phyloP scores from a whole-genome alignment of 2,113 vertebrate species.

The Crotalus horridus region DNA sequence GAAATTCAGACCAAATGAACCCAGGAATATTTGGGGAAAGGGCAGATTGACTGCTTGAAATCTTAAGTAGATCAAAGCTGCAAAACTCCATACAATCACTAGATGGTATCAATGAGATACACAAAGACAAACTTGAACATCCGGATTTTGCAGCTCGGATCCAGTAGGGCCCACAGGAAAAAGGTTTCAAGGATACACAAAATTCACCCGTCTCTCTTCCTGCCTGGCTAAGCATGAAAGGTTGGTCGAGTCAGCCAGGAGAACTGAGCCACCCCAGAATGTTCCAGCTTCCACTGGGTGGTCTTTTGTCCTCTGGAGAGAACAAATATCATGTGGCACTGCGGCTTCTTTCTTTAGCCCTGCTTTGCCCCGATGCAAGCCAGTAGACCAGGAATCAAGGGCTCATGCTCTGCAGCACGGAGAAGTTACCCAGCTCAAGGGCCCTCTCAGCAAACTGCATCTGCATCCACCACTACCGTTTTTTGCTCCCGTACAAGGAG shows the following conservation, averaged over 20 bases:
- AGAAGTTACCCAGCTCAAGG: not conserved
- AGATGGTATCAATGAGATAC: not conserved
- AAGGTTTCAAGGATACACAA: not conserved
- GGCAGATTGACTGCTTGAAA: not conserved
- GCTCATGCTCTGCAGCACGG: not conserved
- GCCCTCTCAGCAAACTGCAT: not conserved
- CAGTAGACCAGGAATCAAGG: not conserved
- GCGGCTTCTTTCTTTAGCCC: slow-evolving; percentile 20
- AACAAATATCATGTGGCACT: slow-evolving; percentile 25
- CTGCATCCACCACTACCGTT: not conserved
- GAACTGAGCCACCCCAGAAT: not conserved
- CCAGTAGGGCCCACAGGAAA: not conserved
- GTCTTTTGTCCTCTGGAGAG: not conserved
- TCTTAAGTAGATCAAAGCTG: not conserved
- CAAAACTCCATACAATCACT: not conserved
- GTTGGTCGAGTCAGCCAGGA: too few species aligned
- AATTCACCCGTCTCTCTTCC: not conserved
- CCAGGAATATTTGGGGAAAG: not conserved
- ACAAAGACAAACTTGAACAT: not conserved
- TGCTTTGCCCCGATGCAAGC: not conserved
- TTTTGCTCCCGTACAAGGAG: not conserved
- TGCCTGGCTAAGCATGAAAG: not conserved
- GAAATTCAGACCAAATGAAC: not conserved
- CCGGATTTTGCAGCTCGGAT: not conserved
- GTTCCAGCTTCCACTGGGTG: not conserved